Conservation (phyloP, 2,797 vertebrate species). For the Gallirallus australis region DNA sequence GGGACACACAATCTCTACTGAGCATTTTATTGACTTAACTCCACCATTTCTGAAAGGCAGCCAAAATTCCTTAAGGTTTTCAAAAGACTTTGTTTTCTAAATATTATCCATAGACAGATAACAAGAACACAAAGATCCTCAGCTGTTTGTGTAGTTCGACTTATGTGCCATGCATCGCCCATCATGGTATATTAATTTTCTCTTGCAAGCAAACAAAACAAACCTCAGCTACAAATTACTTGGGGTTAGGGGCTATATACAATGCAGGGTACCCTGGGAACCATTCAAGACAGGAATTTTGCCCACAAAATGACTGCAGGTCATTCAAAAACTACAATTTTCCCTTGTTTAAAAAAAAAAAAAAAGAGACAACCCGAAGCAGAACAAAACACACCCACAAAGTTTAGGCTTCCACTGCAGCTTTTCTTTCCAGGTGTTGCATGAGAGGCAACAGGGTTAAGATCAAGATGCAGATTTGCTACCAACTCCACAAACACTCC, state of each 20-base stretch:
- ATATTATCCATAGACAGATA: constrained; percentile 60
- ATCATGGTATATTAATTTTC: constrained; percentile 54
- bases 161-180: constrained; percentile 40
- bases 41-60: constrained; percentile 69
- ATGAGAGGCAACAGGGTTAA: not conserved
- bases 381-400: not conserved
- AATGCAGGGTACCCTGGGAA: not conserved
- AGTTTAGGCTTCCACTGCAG: not conserved
- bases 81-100: constrained; percentile 73
- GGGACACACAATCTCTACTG: constrained; percentile 71
- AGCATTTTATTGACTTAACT: constrained; percentile 76
- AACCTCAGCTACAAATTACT: not conserved
- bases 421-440: constrained; percentile 2
- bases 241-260: not conserved
- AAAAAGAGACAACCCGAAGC: not conserved
- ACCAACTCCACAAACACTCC: not conserved
- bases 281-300: not conserved
- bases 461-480: not conserved
- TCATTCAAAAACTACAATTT: not conserved
- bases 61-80: constrained; percentile 76
- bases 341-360: not conserved
- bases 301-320: not conserved
- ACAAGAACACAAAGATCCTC: constrained; percentile 19
- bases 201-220: constrained; percentile 61
- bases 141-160: constrained; percentile 67